Evolutionary conservation across 2,888 invertebrate species (phyloP), one percentile per base, ranked within the genome.

Genomic region (Caenorhabditis afra): DNA sequence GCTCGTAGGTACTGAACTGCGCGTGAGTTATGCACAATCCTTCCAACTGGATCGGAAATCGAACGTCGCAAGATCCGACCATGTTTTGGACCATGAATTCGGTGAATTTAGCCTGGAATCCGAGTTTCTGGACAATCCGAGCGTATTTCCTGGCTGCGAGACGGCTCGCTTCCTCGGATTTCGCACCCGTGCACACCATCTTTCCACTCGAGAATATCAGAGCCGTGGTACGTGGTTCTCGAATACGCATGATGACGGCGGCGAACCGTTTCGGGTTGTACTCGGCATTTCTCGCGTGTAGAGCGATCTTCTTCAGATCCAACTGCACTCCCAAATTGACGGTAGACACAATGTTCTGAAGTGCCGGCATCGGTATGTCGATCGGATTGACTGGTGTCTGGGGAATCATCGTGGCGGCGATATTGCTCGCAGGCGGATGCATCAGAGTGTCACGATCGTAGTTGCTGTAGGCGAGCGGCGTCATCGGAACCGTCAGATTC

Each of bases 191-290:
- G 90, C 95, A 95, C 5, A 95, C 95, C 94, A 95, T 95, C 92
- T 95, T 95, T 1, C 95, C 95, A 11, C 94, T 94, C 83, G 94
- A 94, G 89, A 95, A 95, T 76, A 95, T 95, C 5, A 95, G 91
- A 1, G 95, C 95, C 0, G 95, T 95, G 0, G 95, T 98, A 64
- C 93, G 89, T 0, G 93, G 93, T 59, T 95, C 97, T 90, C 97
- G 93, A 85, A 94, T 94, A 88, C 94, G 91, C 98, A 99, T 99
- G 68, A 99, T 98, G 3, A 99, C 97, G 45, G 98, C 98, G 61
- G 97, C 97, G 92, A 99, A 99, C 89, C 98, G 94, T 91, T 98
- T 98, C 10, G 98, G 98, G 91, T 99, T 99, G 91, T 98, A 99
- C 91, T 99, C 98, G 1, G 98, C 98, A 92, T 99, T 99, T 91